phyloP scores from a whole-genome alignment of 2,113 vertebrate genomes.

The Mellivora capensis region DNA sequence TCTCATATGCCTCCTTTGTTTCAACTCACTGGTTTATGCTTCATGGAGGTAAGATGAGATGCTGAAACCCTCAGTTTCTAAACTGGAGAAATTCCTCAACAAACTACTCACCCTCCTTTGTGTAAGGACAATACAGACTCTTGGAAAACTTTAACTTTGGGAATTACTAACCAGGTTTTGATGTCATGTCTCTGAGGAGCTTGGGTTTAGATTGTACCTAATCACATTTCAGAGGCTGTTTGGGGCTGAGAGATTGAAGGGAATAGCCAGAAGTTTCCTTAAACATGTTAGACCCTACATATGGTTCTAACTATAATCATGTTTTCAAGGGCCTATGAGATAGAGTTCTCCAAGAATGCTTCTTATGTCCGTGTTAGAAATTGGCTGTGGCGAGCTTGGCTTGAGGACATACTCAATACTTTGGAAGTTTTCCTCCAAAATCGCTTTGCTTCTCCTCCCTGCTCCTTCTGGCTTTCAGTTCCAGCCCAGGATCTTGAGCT shows the following conservation, averaged over 20 bases:
- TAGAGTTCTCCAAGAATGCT: not conserved
- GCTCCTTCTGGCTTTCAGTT: not conserved
- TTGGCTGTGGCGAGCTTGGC: not conserved
- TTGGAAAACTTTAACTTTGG: not conserved
- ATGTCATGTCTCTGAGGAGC: not conserved
- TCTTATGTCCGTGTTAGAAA: not conserved
- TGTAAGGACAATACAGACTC: not conserved
- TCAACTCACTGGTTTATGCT: not conserved
- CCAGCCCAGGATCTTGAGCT: not conserved
- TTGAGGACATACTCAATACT: not conserved
- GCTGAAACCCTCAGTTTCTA: not conserved
- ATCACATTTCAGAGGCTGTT: constrained; percentile 7
- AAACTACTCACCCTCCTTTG: not conserved
- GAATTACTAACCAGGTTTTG: constrained; percentile 1
- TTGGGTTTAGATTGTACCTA: not conserved
- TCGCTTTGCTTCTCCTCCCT: not conserved
- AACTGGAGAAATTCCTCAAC: not conserved
- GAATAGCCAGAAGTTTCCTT: not conserved
- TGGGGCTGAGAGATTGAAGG: not conserved
- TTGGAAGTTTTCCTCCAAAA: not conserved
- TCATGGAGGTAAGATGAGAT: not conserved
- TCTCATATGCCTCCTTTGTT: not conserved
- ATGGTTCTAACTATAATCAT: constrained; percentile 3
- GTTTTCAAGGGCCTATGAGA: not conserved
- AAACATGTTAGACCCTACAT: not conserved